phyloP scores from a whole-genome alignment of 2,888 invertebrate genomes.

The Ametastegia equiseti region DNA sequence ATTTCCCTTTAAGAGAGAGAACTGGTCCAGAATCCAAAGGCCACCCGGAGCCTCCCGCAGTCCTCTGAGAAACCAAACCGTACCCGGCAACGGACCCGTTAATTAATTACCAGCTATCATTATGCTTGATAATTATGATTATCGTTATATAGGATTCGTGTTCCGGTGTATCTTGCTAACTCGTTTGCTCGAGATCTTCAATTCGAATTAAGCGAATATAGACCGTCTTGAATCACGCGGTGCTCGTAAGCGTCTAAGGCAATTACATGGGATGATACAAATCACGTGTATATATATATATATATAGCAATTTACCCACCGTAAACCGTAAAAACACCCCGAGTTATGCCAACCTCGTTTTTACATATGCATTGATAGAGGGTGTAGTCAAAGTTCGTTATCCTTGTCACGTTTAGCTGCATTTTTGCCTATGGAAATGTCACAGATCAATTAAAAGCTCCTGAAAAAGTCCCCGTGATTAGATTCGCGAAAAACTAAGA shows the following conservation, averaged over 20 bases:
- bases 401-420: conserved; percentile 86
- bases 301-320: conserved; percentile 75
- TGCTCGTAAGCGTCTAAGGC: neutral
- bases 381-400: conserved; percentile 84
- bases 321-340: conserved; percentile 84
- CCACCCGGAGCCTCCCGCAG: neutral
- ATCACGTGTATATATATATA: neutral
- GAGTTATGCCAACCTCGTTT: conserved; percentile 89
- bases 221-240: neutral
- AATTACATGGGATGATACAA: neutral
- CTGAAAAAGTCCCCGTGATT: neutral
- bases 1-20: conserved; percentile 13
- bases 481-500: conserved; percentile 55
- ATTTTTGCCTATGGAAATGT: conserved; percentile 80
- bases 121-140: conserved; percentile 34
- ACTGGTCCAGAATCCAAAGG: neutral
- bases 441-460: neutral
- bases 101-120: conserved; percentile 44
- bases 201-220: neutral
- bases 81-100: conserved; percentile 31
- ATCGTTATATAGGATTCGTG: conserved; percentile 23
- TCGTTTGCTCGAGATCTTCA: neutral
- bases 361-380: conserved; percentile 91
- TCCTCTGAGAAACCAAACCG: conserved; percentile 24
- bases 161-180: too few species aligned